Evolutionary conservation across 2,113 vertebrate genomes (phyloP), one percentile per base, ranked within the genome.

Genomic region (Nyctibius bracteatus): DNA sequence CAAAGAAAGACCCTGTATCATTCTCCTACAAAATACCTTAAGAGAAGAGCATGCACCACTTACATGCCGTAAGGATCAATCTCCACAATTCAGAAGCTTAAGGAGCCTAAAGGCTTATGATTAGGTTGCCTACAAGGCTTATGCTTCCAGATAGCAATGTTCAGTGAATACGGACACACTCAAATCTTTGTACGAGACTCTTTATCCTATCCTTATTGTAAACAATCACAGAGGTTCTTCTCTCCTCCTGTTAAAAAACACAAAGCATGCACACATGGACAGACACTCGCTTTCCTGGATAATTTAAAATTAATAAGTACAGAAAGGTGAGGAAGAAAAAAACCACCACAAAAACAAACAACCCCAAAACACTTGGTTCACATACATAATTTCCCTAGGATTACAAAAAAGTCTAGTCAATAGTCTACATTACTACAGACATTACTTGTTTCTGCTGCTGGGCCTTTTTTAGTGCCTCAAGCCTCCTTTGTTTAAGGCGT

Each of bases 401-500:
- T 61, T 90, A 65, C 10, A 8, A 71, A 65, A 47, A 84, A 46
- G 19, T 43, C 57, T 80, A 52, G 62, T 62, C 43, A 43, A 90
- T 79, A 91, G 70, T 15, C 17, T 78, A 6, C 6, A 65, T 37
- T 57, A 92, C 79, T 86, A 73, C 46, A 75, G 72, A 59, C 87
- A 93, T 97, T 97, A 99, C 99, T 98, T 99, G 99, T 98, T 99
- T 99, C 97, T 99, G 99, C 97, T 99, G 99, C 88, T 99, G 99
- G 19, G 98, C 98, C 97, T 99, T 99, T 95, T 98, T 99, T 27
- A 99, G 97, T 6, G 99, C 98, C 78, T 99, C 98, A 44, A 99
- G 97, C 58, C 99, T 98, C 93, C 97, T 99, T 97, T 99, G 99
- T 96, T 99, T 99, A 83, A 99, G 98, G 71, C 82, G 96, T 75